These are phyloP conservation scores for Microtus montanus DNA, from an alignment of 2,113 vertebrate genomes.

Conservation along the genomic window DNA sequence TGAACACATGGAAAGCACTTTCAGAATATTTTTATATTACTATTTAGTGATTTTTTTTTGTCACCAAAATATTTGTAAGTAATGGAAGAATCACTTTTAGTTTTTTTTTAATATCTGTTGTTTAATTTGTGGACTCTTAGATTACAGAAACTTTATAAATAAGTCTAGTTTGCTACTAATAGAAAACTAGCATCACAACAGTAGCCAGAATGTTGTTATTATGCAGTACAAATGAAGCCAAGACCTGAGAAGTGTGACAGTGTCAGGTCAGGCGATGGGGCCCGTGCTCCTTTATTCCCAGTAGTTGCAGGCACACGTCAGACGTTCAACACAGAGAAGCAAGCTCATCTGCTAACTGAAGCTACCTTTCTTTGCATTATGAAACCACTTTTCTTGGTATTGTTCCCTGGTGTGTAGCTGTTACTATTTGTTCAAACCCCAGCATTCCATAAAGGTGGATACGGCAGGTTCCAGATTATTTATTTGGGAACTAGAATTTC, in stretches of 20 bases:
- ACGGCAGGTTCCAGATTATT: not conserved
- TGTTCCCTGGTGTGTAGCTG: constrained; percentile 10
- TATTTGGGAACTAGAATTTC: constrained; percentile 32
- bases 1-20: not conserved
- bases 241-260: not conserved
- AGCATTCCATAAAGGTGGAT: not conserved
- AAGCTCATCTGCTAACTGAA: not conserved
- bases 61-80: not conserved
- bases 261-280: not conserved
- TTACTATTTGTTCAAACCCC: not conserved
- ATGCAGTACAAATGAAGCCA: not conserved
- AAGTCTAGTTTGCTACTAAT: not conserved
- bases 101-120: constrained; percentile 60
- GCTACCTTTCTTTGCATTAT: constrained; percentile 32
- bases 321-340: not conserved
- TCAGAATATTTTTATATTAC: constrained; percentile 28
- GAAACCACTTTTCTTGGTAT: not conserved
- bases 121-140: constrained; percentile 6
- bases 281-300: not conserved
- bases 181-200: not conserved
- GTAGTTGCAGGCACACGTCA: not conserved
- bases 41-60: not conserved
- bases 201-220: not conserved
- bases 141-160: constrained; percentile 33
- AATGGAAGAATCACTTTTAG: constrained; percentile 41